Evolutionary conservation across 2,113 vertebrate species (phyloP).

Genomic region (Pandion haliaetus): DNA sequence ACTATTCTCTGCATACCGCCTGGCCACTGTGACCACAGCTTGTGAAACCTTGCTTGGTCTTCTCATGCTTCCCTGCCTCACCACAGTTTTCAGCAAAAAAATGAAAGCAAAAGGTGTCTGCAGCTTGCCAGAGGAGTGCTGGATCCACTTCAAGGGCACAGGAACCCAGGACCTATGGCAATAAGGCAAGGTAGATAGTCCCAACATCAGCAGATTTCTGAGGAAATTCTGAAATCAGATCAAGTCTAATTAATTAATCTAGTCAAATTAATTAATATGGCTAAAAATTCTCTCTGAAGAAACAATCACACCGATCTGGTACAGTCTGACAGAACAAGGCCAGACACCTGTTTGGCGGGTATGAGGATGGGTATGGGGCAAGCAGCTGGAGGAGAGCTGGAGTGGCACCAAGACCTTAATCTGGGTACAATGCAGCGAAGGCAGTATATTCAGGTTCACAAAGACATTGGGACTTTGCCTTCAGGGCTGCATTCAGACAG

Average conservation of each 20-base stretch:
- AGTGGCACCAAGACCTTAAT: not conserved
- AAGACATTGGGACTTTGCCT: not conserved
- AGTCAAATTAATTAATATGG: not conserved
- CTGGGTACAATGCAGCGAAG: not conserved
- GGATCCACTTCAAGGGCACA: not conserved
- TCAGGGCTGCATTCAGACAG: not conserved
- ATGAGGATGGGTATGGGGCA: not conserved
- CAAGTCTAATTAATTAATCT: not conserved
- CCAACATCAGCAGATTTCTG: not conserved
- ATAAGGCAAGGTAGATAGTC: not conserved
- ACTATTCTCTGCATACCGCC: not conserved
- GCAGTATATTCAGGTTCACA: not conserved
- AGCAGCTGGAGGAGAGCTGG: not conserved
- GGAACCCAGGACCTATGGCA: not conserved
- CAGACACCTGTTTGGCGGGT: not conserved
- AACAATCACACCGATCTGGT: not conserved
- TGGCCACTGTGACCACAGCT: not conserved
- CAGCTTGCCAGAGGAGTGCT: not conserved
- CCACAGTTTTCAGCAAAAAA: not conserved
- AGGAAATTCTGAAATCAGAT: not conserved
- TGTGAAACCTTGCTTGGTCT: not conserved
- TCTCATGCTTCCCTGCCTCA: not conserved
- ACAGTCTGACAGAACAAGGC: not conserved
- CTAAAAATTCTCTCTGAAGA: not conserved
- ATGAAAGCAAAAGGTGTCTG: not conserved